Percentiles rank a stretch among this genome's conserved stretches.
phyloP scores from a whole-genome alignment of 2,113 vertebrate genomes.

The Seriola rivoliana region DNA sequence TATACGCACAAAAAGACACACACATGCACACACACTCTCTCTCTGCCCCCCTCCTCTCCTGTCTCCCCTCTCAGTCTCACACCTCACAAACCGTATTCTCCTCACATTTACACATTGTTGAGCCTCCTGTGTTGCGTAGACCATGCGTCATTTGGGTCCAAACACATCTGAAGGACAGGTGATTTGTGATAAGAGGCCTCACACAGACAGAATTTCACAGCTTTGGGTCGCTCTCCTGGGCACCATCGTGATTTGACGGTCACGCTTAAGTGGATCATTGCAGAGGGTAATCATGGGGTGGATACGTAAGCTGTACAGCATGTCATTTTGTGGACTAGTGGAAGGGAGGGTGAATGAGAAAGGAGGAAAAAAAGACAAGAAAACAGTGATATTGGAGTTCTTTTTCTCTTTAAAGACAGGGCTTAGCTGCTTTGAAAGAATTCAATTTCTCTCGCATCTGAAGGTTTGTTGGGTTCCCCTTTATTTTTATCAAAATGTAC shows the following conservation, averaged over 20 bases:
- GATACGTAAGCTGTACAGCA: constrained; percentile 15
- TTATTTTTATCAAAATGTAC: constrained; percentile 82
- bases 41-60: not conserved
- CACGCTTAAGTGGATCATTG: constrained; percentile 72
- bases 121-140: constrained; percentile 61
- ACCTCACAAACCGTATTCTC: constrained; percentile 52
- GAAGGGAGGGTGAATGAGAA: not conserved
- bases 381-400: not conserved
- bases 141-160: constrained; percentile 72
- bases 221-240: constrained; percentile 53
- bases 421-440: constrained; percentile 23
- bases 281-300: constrained; percentile 51
- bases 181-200: constrained; percentile 74
- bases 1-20: constrained; percentile 11
- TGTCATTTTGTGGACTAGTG: constrained; percentile 30
- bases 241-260: constrained; percentile 58
- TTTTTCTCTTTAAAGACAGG: constrained; percentile 5
- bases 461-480: constrained; percentile 57
- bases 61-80: constrained; percentile 37
- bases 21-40: constrained; percentile 1
- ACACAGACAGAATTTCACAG: constrained; percentile 58
- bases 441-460: constrained; percentile 5
- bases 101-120: constrained; percentile 71
- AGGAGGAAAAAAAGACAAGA: not conserved
- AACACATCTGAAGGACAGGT: constrained; percentile 75